Base-by-base conservation (phyloP, 2,113 vertebrate genomes). In the Myotis davidii region DNA sequence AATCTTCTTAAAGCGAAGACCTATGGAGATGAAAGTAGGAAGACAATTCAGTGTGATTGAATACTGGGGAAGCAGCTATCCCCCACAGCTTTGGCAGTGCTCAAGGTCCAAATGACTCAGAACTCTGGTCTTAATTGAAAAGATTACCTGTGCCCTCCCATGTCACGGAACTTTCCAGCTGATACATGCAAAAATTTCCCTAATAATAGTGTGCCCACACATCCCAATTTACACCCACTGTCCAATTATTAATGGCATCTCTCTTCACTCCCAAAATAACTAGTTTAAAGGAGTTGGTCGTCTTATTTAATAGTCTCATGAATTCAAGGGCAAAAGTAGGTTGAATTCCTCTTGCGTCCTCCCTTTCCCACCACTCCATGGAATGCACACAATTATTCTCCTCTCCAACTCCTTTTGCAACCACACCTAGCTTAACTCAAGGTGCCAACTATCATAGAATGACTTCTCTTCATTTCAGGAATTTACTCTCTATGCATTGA, bases 231-330 rank as follows among this genome's bases (percentile, higher is more conserved):
- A 52, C 18, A 74, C 25, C 16, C 45, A 89, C 52, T 92, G 54
- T 93, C 56, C 42, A 91, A 64, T 74, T 91, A 93, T 64, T 82
- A 85, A 70, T 50, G 83, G 45, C 8, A 69, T 37, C 13, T 84
- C 23, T 88, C 88, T 82, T 88, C 32, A 61, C 29, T 94, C 42
- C 37, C n/a, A 37, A 72, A 86, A 61, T 79, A 74, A 50, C 25
- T 70, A 14, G 25, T 54, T 89, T 67, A 52, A 91, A 86, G 52
- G n/a, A 82, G 69, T 72, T 74, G 23, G 6, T 52, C 64, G 27
- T 76, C 39, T 37, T 65, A 48, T 65, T 48, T 82, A 94, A 61
- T 77, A 54, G 10, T 76, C 21, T 78, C 56, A 50, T 39, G 32
- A 70, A 52, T 34, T 5, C 25, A 18, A 59, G 6, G 17, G 25